phyloP scores from a whole-genome alignment of 2,797 vertebrate species.

The Aselliscus stoliczkanus region DNA sequence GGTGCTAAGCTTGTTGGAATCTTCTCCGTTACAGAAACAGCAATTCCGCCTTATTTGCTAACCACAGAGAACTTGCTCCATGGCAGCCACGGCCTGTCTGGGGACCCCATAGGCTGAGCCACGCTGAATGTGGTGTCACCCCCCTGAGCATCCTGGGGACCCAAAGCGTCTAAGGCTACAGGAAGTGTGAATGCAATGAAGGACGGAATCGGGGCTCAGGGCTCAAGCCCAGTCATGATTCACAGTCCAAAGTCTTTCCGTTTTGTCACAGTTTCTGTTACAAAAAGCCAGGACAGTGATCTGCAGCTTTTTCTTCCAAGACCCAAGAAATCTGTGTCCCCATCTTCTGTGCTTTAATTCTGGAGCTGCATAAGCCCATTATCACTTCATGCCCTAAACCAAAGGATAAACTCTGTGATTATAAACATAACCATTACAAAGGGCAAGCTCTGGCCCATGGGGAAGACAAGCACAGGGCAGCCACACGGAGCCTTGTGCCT shows the following conservation, averaged over 20 bases:
- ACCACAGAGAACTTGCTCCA: background rate
- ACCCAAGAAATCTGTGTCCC: background rate
- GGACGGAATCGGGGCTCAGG: background rate
- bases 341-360: background rate
- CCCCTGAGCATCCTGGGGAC: background rate
- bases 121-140: accelerated
- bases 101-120: background rate
- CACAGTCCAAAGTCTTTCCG: background rate
- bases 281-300: background rate
- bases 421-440: background rate
- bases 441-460: background rate
- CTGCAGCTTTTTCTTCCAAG: background rate
- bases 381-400: background rate
- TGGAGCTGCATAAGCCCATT: background rate
- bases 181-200: background rate
- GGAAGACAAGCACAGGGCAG: background rate
- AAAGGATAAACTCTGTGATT: background rate
- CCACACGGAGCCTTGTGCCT: background rate
- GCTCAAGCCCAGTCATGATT: background rate
- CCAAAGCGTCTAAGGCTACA: background rate
- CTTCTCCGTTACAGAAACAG: background rate
- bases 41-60: background rate
- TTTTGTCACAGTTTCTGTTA: background rate
- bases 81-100: accelerated
- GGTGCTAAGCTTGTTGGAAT: background rate